Evolutionary conservation across 2,888 invertebrate species (phyloP).

Genomic region (Netelia melanura): DNA sequence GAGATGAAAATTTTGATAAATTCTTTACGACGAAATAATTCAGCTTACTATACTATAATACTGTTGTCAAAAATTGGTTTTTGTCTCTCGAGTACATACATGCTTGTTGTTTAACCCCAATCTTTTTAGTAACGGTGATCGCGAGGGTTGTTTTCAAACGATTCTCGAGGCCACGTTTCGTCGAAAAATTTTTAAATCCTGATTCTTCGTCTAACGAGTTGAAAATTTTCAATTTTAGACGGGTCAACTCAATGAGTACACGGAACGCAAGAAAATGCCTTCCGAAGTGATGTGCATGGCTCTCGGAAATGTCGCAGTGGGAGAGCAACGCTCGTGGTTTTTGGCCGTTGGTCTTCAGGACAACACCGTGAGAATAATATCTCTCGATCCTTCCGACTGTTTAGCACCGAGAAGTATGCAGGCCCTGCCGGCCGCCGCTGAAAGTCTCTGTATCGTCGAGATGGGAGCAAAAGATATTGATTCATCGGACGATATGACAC

Average conservation of each 20-base stretch:
- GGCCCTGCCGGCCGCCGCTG: conserved; percentile 97
- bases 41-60: too few relatives aligned
- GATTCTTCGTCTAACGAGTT: background rate
- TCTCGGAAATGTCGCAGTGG: conserved; percentile 96
- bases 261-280: conserved; percentile 98
- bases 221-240: conserved; percentile 87
- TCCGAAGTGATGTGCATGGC: conserved; percentile 99
- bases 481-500: conserved; percentile 85
- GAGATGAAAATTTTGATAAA: too few relatives aligned
- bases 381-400: conserved; percentile 98
- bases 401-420: conserved; percentile 98
- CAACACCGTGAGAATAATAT: conserved; percentile 98
- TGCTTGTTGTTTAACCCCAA: too few relatives aligned
- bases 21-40: too few relatives aligned
- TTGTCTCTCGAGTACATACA: too few relatives aligned
- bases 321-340: conserved; percentile 98
- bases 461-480: conserved; percentile 91
- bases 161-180: too few relatives aligned
- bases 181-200: background rate
- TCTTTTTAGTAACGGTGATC: too few relatives aligned
- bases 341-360: conserved; percentile 98
- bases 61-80: too few relatives aligned
- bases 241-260: conserved; percentile 99
- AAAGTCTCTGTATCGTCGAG: conserved; percentile 98
- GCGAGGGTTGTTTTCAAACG: too few relatives aligned